phyloP scores from a whole-genome alignment of 1,140 invertebrate species.

The Andricus grossulariae region DNA sequence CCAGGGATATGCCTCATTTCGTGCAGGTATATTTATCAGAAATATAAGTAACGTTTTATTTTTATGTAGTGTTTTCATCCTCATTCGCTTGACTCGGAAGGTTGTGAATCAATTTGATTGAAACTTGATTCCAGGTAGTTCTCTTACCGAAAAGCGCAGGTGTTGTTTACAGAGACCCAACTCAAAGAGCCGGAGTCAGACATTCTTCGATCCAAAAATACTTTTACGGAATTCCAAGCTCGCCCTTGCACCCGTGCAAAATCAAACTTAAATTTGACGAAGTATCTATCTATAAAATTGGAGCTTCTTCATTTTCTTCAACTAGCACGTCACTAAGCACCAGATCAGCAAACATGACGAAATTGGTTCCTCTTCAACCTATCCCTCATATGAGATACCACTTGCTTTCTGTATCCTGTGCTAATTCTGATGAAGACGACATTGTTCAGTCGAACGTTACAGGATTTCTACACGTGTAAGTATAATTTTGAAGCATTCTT shows the following conservation, averaged over 20 bases:
- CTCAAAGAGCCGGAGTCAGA: slow-evolving; percentile 83
- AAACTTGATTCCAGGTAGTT: slow-evolving; percentile 76
- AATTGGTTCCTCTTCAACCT: slow-evolving; percentile 89
- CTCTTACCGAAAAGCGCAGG: slow-evolving; percentile 97
- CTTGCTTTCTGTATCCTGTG: slow-evolving; percentile 91
- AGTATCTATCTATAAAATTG: slow-evolving; percentile 95
- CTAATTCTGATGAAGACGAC: slow-evolving; percentile 84
- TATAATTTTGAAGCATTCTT: slow-evolving; percentile 58
- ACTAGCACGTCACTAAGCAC: slow-evolving; percentile 94
- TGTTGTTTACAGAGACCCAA: slow-evolving; percentile 89
- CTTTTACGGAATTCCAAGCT: slow-evolving; percentile 91
- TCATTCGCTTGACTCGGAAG: neutral
- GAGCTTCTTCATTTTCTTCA: slow-evolving; percentile 92
- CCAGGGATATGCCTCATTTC: slow-evolving; percentile 93
- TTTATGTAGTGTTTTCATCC: no score
- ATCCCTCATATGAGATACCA: slow-evolving; percentile 89
- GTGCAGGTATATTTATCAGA: slow-evolving; percentile 80
- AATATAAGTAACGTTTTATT: no score
- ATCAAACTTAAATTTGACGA: slow-evolving; percentile 93
- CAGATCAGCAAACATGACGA: slow-evolving; percentile 94
- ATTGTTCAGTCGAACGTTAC: slow-evolving; percentile 92
- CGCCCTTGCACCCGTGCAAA: slow-evolving; percentile 93
- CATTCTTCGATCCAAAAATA: slow-evolving; percentile 93
- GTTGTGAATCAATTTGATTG: no score
- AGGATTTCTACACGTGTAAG: slow-evolving; percentile 96